Evolutionary conservation across 2,113 vertebrate genomes (phyloP).

Genomic region (Amblyopsis rosae): DNA sequence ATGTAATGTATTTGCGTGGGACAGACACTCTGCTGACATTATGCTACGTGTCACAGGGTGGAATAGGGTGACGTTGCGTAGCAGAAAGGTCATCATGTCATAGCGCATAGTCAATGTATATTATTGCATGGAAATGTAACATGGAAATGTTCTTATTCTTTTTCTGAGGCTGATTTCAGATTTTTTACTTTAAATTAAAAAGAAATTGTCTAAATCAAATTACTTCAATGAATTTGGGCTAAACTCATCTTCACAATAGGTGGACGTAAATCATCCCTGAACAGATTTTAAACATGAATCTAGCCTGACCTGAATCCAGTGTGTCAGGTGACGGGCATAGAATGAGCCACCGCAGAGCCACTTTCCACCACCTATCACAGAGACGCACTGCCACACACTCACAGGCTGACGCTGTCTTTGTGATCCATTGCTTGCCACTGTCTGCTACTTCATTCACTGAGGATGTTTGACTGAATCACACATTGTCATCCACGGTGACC

Average conservation of each 20-base stretch:
- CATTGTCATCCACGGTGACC: conserved; percentile 19
- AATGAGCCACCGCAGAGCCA: conserved; percentile 11
- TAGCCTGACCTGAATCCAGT: conserved; percentile 36
- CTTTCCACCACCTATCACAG: conserved; percentile 25
- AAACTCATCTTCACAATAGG: too few species aligned
- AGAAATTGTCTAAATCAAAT: neutral
- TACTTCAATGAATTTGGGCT: neutral
- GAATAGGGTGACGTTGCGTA: conserved; percentile 31
- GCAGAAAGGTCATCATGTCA: neutral
- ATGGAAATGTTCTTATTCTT: too few species aligned
- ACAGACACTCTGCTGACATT: conserved; percentile 59
- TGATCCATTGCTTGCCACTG: conserved; percentile 44
- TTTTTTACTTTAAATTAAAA: too few species aligned
- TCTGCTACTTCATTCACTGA: conserved; percentile 46
- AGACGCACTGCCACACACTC: conserved; percentile 35
- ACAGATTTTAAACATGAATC: too few species aligned
- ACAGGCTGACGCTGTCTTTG: conserved; percentile 36
- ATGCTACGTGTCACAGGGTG: conserved; percentile 46
- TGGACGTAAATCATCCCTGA: too few species aligned
- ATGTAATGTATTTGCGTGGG: conserved; percentile 67
- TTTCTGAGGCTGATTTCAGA: conserved; percentile 17
- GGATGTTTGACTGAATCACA: conserved; percentile 74
- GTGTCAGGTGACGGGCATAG: conserved; percentile 39
- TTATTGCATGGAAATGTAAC: too few species aligned
- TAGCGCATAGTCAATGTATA: conserved; percentile 3